phyloP scores from a whole-genome alignment of 2,888 invertebrate species.

The Synergus japonicus region DNA sequence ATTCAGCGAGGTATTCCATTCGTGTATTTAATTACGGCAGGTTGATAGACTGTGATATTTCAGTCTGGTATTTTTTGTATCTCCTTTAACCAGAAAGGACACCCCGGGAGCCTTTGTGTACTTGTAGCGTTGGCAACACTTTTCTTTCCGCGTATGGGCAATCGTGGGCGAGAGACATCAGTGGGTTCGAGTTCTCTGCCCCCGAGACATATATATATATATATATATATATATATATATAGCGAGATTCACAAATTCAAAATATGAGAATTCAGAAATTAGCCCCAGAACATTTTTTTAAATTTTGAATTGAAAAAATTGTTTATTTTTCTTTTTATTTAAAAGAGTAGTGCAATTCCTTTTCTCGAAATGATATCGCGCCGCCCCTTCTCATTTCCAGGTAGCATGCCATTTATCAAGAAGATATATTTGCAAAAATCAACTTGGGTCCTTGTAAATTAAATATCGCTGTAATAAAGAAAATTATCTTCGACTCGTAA shows the following conservation, averaged over 20 bases:
- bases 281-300: not conserved
- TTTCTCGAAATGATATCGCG: constrained; percentile 2
- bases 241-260: not conserved
- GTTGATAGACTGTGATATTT: constrained; percentile 3
- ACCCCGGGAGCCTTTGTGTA: not conserved
- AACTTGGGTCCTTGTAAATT: not conserved
- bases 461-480: not conserved
- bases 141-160: constrained; percentile 48
- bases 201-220: constrained; percentile 46
- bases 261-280: not conserved
- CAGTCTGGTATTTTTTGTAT: not conserved
- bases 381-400: not conserved
- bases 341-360: constrained; percentile 17
- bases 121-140: not conserved
- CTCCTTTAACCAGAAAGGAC: not conserved
- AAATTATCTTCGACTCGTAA: not conserved
- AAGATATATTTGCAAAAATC: constrained; percentile 7
- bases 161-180: constrained; percentile 55
- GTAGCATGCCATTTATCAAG: not conserved
- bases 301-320: not conserved
- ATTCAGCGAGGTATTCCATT: not conserved
- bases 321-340: not conserved
- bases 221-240: constrained; percentile 47
- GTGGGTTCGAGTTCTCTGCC: constrained; percentile 48
- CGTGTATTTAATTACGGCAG: constrained; percentile 6